Base-by-base conservation (phyloP, 2,797 vertebrate genomes). In the Gadopsis bispinosus region DNA sequence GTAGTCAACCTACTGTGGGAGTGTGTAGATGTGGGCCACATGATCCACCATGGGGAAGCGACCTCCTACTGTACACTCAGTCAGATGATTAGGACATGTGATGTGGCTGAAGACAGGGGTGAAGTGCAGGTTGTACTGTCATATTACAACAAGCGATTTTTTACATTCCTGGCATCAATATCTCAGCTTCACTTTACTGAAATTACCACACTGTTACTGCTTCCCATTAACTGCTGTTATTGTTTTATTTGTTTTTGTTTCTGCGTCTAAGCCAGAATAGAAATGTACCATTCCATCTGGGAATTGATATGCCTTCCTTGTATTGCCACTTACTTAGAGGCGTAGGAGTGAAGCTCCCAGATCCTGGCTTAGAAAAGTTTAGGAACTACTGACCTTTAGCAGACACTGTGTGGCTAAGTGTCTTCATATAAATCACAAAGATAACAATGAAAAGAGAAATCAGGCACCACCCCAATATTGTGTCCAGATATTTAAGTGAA, bases 51-150 rank as follows among this genome's bases (percentile, higher is more conserved):
- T 45, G 19, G 31, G 54, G 71, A 61, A 73, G 41, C 22, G 54
- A 3, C 20, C 5, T 22, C 60, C 31, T 55, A 22, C 53, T 55
- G 22, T 47, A 64, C 16, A 5, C 39, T 17, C 41, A 29, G 73
- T 69, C 80, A 80, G 63, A 81, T 63, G 83, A 82, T 61, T 22
- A 9, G 6, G 65, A 33, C 82, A 81, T 81, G 81, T 75, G 71
- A 84, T 63, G 66, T 63, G 4, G 26, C 41, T 74, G n/a, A 54
- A 59, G 20, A 45, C 39, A 43, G 33, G 37, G 43, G 8, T 26
- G 51, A 74, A 47, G 29, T 41, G 20, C 35, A 31, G 29, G 43
- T 68, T 68, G 7, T 31, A 41, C 67, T 48, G 35, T 50, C 5
- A 50, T 22, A 59, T 45, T 48, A 37, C 50, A 39, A 31, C 35